phyloP scores from a whole-genome alignment of 2,888 invertebrate genomes.

The Parnassius smintheus region DNA sequence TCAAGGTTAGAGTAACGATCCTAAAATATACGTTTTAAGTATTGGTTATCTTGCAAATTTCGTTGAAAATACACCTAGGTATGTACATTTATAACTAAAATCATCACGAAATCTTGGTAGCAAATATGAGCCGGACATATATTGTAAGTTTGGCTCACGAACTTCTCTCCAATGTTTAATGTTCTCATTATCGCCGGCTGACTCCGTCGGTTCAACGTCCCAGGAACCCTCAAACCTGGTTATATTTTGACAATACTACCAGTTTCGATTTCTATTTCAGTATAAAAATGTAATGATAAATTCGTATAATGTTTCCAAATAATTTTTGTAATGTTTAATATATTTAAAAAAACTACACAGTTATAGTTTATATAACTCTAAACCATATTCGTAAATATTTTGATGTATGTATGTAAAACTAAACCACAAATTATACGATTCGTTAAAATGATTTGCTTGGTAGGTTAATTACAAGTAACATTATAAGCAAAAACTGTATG shows the following conservation, averaged over 20 bases:
- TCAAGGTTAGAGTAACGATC: too few relatives aligned
- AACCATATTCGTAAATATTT: too few relatives aligned
- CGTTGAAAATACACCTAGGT: constrained; percentile 16
- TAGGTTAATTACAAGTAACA: neutral
- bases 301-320: too few relatives aligned
- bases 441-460: too few relatives aligned
- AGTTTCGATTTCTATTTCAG: constrained; percentile 11
- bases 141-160: constrained; percentile 72
- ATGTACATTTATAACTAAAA: constrained; percentile 48
- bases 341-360: too few relatives aligned
- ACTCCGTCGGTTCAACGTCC: constrained; percentile 69
- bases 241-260: constrained; percentile 21
- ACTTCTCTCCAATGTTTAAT: constrained; percentile 64
- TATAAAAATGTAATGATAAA: neutral
- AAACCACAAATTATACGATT: too few relatives aligned
- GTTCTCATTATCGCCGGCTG: constrained; percentile 58
- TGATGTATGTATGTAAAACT: too few relatives aligned
- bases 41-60: constrained; percentile 13
- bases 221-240: constrained; percentile 37
- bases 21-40: neutral
- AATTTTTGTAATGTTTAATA: too few relatives aligned
- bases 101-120: constrained; percentile 61
- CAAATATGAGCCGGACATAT: constrained; percentile 68
- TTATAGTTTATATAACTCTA: too few relatives aligned
- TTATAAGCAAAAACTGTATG: neutral